Evolutionary conservation across 2,888 invertebrate genomes (phyloP), one percentile per base, ranked within the genome.

Genomic region (Amblyteles armatorius): DNA sequence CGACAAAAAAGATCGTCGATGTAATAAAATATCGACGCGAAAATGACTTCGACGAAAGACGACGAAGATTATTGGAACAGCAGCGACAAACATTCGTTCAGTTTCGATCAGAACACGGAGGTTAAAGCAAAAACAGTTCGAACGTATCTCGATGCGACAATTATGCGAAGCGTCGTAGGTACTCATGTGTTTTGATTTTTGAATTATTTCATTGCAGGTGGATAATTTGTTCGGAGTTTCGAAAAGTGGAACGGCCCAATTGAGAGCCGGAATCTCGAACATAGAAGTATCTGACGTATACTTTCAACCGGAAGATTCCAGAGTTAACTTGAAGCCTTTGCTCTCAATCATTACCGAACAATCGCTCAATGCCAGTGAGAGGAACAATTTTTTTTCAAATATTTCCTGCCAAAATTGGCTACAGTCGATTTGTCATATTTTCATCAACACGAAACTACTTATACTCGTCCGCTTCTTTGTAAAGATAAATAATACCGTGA

Each of bases 31-130:
- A 9, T 26, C n/a, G 48, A 29, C 36, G 50, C 68, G 69, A 86
- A 79, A 78, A 92, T 92, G 93, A 88, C 87, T 40, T 83, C 88
- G 26, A 73, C 88, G 3, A 93, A 93, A 91, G 96, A 96, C 84
- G 96, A 96, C 72, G 96, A 96, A 83, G 97, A 96, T 89, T 97
- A 96, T 94, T 98, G 98, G 98, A 96, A 97, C 92, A 96, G 96
- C 55, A 96, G 96, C 89, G 96, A 96, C 89, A 96, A 96, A 16
- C 96, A 96, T 87, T 96, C 96, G 0, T 97, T 97, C 88, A 96
- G 95, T 92, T 98, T 98, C 91, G 97, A 97, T 88, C 88, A 88
- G 73, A 97, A 97, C 84, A 97, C 97, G 88, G 96, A 97, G 89
- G 96, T 96, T 92, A 94, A 82, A 71, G 67, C 40, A 72, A 52